Evolutionary conservation across 1,140 invertebrate species (phyloP).

Genomic region (Aphidius gifuensis): DNA sequence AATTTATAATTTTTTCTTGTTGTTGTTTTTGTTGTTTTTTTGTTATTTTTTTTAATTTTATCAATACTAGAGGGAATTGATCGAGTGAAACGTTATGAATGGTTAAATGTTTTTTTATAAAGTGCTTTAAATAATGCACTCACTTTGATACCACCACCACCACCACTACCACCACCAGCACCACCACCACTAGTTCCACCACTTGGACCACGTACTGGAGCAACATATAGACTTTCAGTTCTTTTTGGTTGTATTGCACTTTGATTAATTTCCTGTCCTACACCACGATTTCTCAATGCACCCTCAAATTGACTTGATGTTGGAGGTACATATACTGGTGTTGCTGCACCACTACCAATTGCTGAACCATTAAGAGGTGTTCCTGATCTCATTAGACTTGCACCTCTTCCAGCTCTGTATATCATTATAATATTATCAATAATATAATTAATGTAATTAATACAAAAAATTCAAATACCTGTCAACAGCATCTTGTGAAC

Average conservation of each 20-base stretch:
- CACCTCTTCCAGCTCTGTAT: slow-evolving; percentile 51
- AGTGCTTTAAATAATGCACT: slow-evolving; percentile 26
- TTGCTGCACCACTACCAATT: slow-evolving; percentile 55
- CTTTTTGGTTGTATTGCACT: slow-evolving; percentile 81
- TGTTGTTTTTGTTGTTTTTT: too few relatives aligned
- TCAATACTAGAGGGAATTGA: too few relatives aligned
- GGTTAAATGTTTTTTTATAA: too few relatives aligned
- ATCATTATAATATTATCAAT: not conserved
- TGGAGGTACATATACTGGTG: slow-evolving; percentile 50
- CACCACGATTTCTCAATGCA: slow-evolving; percentile 70
- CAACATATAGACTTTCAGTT: slow-evolving; percentile 78
- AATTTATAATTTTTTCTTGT: too few relatives aligned
- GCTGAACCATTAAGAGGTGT: slow-evolving; percentile 49
- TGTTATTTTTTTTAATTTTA: too few relatives aligned
- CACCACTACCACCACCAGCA: slow-evolving; percentile 39
- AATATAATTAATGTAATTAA: not conserved
- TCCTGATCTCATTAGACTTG: slow-evolving; percentile 52
- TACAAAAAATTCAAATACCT: slow-evolving; percentile 32
- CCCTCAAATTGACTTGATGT: slow-evolving; percentile 70
- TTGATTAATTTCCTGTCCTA: slow-evolving; percentile 84
- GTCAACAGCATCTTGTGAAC: slow-evolving; percentile 50
- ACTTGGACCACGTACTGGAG: slow-evolving; percentile 52
- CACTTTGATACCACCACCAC: slow-evolving; percentile 46
- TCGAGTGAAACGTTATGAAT: too few relatives aligned
- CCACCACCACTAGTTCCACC: slow-evolving; percentile 48